Evolutionary conservation across 1,140 invertebrate genomes (phyloP), one percentile per base, ranked within the genome.

Genomic region (Lordiphosa stackelbergi): DNA sequence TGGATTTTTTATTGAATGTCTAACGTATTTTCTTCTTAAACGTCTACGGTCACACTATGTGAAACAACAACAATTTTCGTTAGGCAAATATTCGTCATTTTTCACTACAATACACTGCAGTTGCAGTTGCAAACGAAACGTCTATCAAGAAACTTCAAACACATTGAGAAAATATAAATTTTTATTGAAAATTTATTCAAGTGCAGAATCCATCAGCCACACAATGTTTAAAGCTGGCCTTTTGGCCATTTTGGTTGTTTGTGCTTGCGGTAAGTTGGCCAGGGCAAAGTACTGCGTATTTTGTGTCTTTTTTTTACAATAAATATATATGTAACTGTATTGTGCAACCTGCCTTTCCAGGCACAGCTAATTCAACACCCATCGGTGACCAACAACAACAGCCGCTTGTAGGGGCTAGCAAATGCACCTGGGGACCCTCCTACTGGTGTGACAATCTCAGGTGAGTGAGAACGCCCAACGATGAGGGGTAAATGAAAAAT

Each of bases 371-470:
- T 8, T 69, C 73, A 43, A 73, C 85, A 43, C 85, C 85, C 24
- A 41, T 92, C 8, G 66, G 59, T 31, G 55, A 57, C 28, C 55
- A 60, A 42, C 53, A 71, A 36, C 60, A 59, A 22, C 60, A 59
- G 16, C 16, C 28, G 28, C 28, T 85, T 31, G 9, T 94, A n/a
- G 93, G 93, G 10, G 71, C 89, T 6, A 90, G 91, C 57, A 90
- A 91, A 85, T 95, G 95, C 86, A 93, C 94, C 8, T 93, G 92
- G 90, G 94, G 95, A 19, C 94, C 94, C n/a, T 90, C 91, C 0
- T 95, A 93, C 69, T 96, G 95, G 95, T 96, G 95, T 88, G 90
- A 91, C 45, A 94, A 94, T 78, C 89, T 95, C 64, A 93, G 91
- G 93, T 86, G 46, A 83, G 78, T 81, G 49, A 7, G 49, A 7